Evolutionary conservation across 2,113 vertebrate genomes (phyloP), one percentile per base, ranked within the genome.

Genomic region (Brachionichthys hirsutus): DNA sequence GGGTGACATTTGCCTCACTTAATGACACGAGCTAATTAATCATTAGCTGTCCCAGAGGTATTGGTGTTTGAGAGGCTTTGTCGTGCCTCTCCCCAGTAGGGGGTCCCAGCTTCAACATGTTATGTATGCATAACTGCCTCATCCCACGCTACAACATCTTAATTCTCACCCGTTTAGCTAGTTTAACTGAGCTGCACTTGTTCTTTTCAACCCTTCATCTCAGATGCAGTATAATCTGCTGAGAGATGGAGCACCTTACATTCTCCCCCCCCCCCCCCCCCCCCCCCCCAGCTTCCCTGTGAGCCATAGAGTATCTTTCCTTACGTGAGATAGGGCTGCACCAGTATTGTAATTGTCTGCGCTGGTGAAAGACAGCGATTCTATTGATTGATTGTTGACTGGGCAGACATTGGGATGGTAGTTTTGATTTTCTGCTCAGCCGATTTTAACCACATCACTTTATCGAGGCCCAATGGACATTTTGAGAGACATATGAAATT

Each of bases 1-100:
- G 89, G 91, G 90, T 94, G 94, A 95, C 94, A 95, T 98, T 96
- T 95, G 94, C 93, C 93, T 95, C 95, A 94, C 93, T 97, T 95
- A 95, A 96, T 92, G 93, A 96, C 93, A 94, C 92, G 90, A 92
- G 88, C 94, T 99, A 97, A 98, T 99, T 96, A 97, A 97, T 96
- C 95, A 98, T 97, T 96, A 97, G 95, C 72, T 90, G 94, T 95
- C 93, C 94, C 93, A 91, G 93, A 97, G 93, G 92, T 93, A 93
- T 92, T 92, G 90, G 85, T 90, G 86, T 91, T 93, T 92, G 93
- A 93, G 93, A 93, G 89, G 92, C 93, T 93, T 93, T 92, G 92
- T 92, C 88, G 85, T 86, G 92, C 89, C 91, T 94, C 86, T 75
- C 86, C 94, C 66, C 94, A 94, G 93, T 92, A 86, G 94, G 94